Evolutionary conservation across 1,140 invertebrate species (phyloP), one percentile per base, ranked within the genome.

Genomic region (Aphaenogaster rudis): DNA sequence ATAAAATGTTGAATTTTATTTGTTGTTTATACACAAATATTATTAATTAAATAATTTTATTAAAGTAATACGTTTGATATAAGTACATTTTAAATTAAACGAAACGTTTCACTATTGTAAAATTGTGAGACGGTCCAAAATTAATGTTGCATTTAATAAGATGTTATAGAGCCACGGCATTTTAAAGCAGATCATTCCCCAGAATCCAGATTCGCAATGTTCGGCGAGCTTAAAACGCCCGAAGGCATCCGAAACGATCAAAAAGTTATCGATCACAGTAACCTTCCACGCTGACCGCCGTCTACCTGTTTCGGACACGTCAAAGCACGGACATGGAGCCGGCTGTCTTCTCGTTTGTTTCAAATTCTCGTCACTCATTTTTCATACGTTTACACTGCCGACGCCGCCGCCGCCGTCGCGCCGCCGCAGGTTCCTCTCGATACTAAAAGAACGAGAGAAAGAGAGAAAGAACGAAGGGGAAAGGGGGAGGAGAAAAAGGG

Each of bases 311-410:
- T 85, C 85, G 86, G 82, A 71, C 76, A 69, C 67, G 80, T 69
- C 76, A 79, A 74, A 76, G 71, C 69, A 85, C 82, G 86, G 88
- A 91, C 88, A 84, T 84, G 89, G 90, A 88, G 81, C 90, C 89
- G 91, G 88, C 92, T 93, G 92, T 93, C 92, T 90, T 88, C 91
- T 93, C 93, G 93, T 94, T 94, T 94, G 90, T 94, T 94, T 91
- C 92, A 82, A 92, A 93, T 88, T 93, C 91, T 93, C 92, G 92
- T 93, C 93, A 92, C 92, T 95, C 94, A 95, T 95, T 95, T 94
- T 94, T 95, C 94, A 94, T 92, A 89, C 91, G 90, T 91, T 90
- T 92, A 90, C 90, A 66, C 78, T 52, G 64, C 45, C 66, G 74
- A 59, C 48, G 69, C 42, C 66, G 45, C 50, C 42, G 71, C 45